Evolutionary conservation across 1,140 invertebrate genomes (phyloP).

Genomic region (Zaprionus africanus): DNA sequence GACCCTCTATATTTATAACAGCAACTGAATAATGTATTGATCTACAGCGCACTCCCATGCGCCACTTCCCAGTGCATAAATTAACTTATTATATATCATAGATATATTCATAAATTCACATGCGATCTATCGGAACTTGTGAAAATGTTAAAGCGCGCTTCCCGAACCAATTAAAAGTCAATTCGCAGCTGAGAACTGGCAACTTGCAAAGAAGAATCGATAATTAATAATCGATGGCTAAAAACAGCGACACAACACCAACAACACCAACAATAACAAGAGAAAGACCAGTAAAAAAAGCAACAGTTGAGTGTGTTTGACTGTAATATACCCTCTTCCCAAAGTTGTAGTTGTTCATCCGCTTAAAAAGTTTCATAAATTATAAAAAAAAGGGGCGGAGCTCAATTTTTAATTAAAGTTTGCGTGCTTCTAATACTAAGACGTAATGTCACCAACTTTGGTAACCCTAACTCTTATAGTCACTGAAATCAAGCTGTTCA

Average conservation of each 20-base stretch:
- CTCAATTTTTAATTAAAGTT: too few species aligned
- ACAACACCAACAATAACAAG: not conserved
- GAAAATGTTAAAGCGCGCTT: constrained; percentile 77
- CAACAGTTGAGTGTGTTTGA: too few species aligned
- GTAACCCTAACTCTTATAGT: too few species aligned
- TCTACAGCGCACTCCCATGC: constrained; percentile 2
- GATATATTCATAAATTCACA: constrained; percentile 8
- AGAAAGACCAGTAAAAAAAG: not conserved
- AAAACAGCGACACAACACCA: constrained; percentile 15
- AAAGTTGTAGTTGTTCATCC: too few species aligned
- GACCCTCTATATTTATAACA: constrained; percentile 27
- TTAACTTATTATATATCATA: constrained; percentile 9
- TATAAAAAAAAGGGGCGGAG: too few species aligned
- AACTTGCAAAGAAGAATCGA: constrained; percentile 59
- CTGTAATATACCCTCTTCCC: too few species aligned
- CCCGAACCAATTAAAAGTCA: constrained; percentile 74
- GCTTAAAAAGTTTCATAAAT: too few species aligned
- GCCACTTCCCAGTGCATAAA: constrained; percentile 62
- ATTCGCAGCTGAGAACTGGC: constrained; percentile 53
- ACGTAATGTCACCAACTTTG: too few species aligned
- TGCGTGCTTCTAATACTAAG: too few species aligned
- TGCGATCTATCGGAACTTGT: constrained; percentile 44
- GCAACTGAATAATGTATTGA: not conserved
- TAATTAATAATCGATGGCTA: constrained; percentile 76
- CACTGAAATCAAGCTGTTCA: too few species aligned